Evolutionary conservation across 92 coral and sea anemone genomes (phyloP), one percentile per base, ranked within the genome.

Genomic region (Epizoanthus scotinus): DNA sequence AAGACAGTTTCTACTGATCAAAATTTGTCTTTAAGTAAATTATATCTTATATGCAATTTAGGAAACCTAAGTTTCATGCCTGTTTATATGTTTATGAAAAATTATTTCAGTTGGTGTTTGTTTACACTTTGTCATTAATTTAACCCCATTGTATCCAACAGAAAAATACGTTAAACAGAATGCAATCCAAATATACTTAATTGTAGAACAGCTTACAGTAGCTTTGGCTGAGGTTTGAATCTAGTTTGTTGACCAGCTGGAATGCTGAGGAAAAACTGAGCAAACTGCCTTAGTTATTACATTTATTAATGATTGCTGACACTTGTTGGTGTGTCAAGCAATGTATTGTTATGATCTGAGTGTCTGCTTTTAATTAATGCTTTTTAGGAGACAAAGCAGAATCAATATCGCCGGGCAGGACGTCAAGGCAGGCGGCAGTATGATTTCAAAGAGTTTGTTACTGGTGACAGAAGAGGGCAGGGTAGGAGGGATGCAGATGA

Each of bases 371-470:
- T n/a, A n/a, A n/a, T n/a, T 2, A 47, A 47, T 77, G 58, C 0
- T 61, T 50, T 34, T 50, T 52, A 90, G 94, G 58, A 73, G 47
- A 9, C 91, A 27, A 71, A 58, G 53, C 26, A 82, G 61, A 63
- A 70, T 14, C 89, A 82, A 1, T 71, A 84, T 58, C 64, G 92
- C 56, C 81, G 92, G 62, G 74, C 88, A 34, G 97, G 97, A 13
- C 91, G 88, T 12, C 79, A 84, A 68, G 94, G 97, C 2, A 83
- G 91, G 73, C 71, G 87, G 12, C 78, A 84, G 5, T 92, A 87
- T 62, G 90, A 92, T 21, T 66, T 92, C 3, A 71, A 86, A 63
- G 97, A 92, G 65, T 92, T 92, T 80, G 86, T 92, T 15, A 83
- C 78, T 31, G 69, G 63, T 49, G 82, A 84, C 34, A 79, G 57